Evolutionary conservation across 2,113 vertebrate species (phyloP).

Genomic region (Phyllostomus discolor): DNA sequence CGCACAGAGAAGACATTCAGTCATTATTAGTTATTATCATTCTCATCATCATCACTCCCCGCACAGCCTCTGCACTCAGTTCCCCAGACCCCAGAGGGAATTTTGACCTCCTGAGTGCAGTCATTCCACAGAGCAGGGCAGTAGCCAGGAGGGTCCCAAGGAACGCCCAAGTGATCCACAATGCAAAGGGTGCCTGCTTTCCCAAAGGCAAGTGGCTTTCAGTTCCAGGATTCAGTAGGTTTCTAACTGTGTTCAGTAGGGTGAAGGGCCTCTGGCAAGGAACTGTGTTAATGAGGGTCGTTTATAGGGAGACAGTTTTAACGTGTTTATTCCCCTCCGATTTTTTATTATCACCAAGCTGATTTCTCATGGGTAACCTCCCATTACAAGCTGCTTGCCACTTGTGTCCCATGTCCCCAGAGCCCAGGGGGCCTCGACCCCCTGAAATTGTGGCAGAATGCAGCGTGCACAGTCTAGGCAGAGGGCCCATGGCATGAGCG

Average conservation of each 20-base stretch:
- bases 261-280: neutral
- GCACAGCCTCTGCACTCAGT: neutral
- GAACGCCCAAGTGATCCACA: neutral
- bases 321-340: neutral
- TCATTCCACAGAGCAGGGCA: neutral
- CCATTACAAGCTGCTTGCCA: accelerated
- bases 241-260: neutral
- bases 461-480: neutral
- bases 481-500: neutral
- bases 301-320: neutral
- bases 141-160: neutral
- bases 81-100: neutral
- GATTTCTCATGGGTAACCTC: neutral
- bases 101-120: neutral
- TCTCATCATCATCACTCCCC: neutral
- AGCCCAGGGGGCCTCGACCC: neutral
- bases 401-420: neutral
- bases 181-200: neutral
- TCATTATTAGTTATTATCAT: neutral
- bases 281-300: neutral
- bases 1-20: neutral
- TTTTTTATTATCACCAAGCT: neutral
- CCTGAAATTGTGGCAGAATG: neutral
- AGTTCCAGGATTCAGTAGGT: neutral
- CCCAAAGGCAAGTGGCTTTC: neutral